Evolutionary conservation across 1,140 invertebrate genomes (phyloP), one percentile per base, ranked within the genome.

Genomic region (Lerema accius): DNA sequence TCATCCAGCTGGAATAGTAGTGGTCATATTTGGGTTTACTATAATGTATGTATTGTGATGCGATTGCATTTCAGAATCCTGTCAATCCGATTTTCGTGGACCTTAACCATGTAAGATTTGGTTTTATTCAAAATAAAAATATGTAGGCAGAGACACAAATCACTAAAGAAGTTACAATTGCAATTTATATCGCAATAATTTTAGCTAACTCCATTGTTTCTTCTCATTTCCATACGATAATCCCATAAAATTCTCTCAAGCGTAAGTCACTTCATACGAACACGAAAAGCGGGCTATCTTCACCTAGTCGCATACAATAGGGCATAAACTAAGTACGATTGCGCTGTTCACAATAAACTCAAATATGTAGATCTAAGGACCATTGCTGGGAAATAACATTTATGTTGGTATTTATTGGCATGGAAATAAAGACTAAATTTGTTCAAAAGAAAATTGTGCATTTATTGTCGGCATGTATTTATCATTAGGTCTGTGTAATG

Each of bases 261-360:
- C 49, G 35, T 53, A 40, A 51, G 49, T 51, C 49, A 51, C 39
- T 53, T 53, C 32, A 42, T 53, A 26, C 35, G 37, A 53, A 53
- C 32, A 42, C 40, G 37, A 55, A 43, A 42, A 42, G 51, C 51
- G 14, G 51, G 19, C 51, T 55, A 55, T 55, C 51, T 55, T 55
- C 51, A 43, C 51, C 51, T 55, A 43, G 26, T 43, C 42, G 51
- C 51, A 55, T 55, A 55, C 51, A 55, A 55, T 55, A 26, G 51
- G 39, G 10, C 26, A 55, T 55, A 55, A 55, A 55, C 19, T 26
- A 32, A 4, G 9, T 7, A 55, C 51, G 15, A 32, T 28, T 28
- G 40, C 13, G 37, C 39, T 5, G n/a, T 37, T 55, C 40, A 42
- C 37, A 26, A 42, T 42, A 42, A 55, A 42, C 19, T 37, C 19